A percentile compares a stretch with the other conserved stretches of the same genome.
Evolutionary conservation across 2,888 invertebrate species (phyloP).

Genomic region (Netelia melanura): DNA sequence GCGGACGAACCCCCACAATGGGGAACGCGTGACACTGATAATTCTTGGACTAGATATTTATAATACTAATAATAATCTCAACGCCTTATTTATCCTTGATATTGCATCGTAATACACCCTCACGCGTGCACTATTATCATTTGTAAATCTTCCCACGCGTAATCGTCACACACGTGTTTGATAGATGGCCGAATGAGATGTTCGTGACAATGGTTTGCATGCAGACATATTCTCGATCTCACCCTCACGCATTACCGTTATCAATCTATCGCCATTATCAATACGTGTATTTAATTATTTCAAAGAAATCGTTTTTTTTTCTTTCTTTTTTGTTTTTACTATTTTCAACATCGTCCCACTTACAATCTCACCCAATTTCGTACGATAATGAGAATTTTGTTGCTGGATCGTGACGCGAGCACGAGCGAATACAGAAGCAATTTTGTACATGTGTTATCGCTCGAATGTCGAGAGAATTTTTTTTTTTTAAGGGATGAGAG

Average conservation of each 20-base stretch:
- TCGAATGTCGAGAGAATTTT: background rate
- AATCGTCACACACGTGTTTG: conserved; percentile 4
- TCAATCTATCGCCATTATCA: background rate
- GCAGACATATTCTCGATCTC: conserved; percentile 28
- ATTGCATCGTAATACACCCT: conserved; percentile 1
- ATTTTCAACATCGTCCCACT: conserved; percentile 8
- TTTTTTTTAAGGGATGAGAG: conserved; percentile 44
- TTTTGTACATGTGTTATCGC: background rate
- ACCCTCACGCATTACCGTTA: background rate
- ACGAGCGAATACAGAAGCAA: background rate
- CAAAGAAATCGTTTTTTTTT: background rate
- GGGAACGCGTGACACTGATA: background rate
- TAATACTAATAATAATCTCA: background rate
- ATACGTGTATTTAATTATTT: background rate
- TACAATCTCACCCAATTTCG: background rate
- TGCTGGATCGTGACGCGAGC: conserved; percentile 3
- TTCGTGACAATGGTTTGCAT: conserved; percentile 34
- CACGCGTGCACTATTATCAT: background rate
- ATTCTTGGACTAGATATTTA: background rate
- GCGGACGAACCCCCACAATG: background rate
- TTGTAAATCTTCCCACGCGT: conserved; percentile 14
- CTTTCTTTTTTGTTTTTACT: background rate
- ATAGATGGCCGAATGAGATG: conserved; percentile 15
- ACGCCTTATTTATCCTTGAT: background rate
- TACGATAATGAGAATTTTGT: background rate